Evolutionary conservation across 2,797 vertebrate genomes (phyloP), one percentile per base, ranked within the genome.

Genomic region (Sphenodon punctatus): DNA sequence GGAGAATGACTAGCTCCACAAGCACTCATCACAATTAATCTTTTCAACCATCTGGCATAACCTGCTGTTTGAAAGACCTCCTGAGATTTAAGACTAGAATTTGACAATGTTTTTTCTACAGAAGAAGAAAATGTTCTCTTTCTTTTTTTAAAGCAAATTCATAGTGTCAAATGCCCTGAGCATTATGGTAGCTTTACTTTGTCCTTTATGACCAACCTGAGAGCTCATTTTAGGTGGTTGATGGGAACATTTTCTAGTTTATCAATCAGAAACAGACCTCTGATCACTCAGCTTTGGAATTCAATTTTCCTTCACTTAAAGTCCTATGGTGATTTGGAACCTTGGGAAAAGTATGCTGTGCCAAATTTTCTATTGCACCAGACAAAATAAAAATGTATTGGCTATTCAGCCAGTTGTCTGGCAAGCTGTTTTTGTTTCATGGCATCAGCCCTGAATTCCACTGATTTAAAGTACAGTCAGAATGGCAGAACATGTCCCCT

Each of bases 361-460:
- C 93, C 94, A 96, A 89, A 89, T 92, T 95, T 70, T 95, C 90
- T 78, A 92, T 89, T 90, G 67, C 74, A 91, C 82, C 88, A 95
- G 94, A 95, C 91, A 95, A 92, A 95, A 96, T 87, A 92, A 94
- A 94, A 94, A 89, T 48, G 79, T 89, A 81, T 84, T 95, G 93
- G 92, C 58, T 1, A 88, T 84, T 93, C 87, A 94, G 89, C 92
- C 59, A 34, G 83, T 77, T 89, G 88, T 91, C 92, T 94, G 92
- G 92, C 90, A 93, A 85, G 56, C 64, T 85, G 69, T 53, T 60
- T 93, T 85, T 78, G 81, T 87, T 95, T 91, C 91, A 91, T 88
- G 85, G 80, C 67, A 74, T 85, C 90, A 93, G 89, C 87, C 78
- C 77, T 88, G 85, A 92, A 56, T 80, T 94, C 90, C 94, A 64